These are phyloP conservation scores for Orthosia incerta DNA, from an alignment of 2,888 invertebrate species.

Conservation along the genomic window DNA sequence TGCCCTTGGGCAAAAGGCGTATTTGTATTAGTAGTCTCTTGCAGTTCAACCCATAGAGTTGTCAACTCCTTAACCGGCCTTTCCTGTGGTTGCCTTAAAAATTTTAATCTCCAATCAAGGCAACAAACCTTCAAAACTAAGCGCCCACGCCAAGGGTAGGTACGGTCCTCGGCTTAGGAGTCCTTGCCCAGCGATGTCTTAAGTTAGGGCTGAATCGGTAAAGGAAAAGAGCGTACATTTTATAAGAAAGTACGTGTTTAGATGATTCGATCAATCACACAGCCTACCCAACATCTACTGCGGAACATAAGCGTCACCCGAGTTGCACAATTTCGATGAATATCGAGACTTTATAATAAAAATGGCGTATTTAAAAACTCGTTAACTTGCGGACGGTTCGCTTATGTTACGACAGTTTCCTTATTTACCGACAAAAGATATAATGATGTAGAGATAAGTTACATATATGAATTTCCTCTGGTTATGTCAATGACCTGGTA, in stretches of 20 bases:
- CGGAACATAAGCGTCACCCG: background rate
- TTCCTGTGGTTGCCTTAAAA: too few species aligned
- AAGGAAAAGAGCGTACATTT: too few species aligned
- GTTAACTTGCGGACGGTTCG: constrained; percentile 52
- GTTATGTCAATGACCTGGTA: constrained; percentile 3
- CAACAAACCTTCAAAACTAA: too few species aligned
- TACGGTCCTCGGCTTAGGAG: too few species aligned
- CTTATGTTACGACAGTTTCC: constrained; percentile 49
- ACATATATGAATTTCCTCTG: constrained; percentile 3
- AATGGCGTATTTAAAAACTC: constrained; percentile 60
- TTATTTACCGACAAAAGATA: constrained; percentile 31
- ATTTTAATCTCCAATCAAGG: too few species aligned
- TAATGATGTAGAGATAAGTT: constrained; percentile 16
- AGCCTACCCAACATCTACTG: background rate
- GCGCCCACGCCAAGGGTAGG: too few species aligned
- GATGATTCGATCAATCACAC: constrained; percentile 5
- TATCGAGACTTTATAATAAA: constrained; percentile 40
- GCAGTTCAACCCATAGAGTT: too few species aligned
- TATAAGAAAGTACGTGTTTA: background rate
- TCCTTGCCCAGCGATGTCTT: too few species aligned
- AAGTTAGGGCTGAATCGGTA: too few species aligned
- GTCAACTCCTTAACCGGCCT: too few species aligned
- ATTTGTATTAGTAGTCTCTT: too few species aligned
- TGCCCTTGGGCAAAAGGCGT: too few species aligned
- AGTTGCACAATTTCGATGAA: constrained; percentile 25